These are phyloP conservation scores for Gymnarchus niloticus DNA, from an alignment of 2,113 vertebrate species.

Conservation along the genomic window DNA sequence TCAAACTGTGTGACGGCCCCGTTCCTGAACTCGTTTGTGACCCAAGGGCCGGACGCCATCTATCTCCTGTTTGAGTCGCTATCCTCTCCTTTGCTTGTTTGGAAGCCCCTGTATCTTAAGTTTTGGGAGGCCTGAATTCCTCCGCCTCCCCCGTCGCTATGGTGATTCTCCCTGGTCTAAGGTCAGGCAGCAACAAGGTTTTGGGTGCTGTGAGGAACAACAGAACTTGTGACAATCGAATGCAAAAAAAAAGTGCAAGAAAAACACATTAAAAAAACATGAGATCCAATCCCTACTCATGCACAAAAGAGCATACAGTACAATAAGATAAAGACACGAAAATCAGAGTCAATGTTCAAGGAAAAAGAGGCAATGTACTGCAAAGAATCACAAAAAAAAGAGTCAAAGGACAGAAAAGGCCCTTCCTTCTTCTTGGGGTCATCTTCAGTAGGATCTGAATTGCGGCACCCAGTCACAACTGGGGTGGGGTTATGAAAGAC, in stretches of 20 bases:
- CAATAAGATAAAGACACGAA: background rate
- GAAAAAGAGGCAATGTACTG: background rate
- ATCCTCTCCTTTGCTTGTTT: background rate
- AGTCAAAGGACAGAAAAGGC: background rate
- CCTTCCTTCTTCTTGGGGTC: background rate
- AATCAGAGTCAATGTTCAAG: background rate
- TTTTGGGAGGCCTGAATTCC: background rate
- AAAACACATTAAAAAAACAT: too few species aligned
- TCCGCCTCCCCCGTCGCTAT: background rate
- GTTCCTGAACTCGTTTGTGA: background rate
- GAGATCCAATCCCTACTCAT: background rate
- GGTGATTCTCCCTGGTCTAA: background rate
- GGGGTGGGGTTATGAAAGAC: too few species aligned
- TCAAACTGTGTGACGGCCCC: conserved; percentile 3
- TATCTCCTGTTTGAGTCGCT: background rate
- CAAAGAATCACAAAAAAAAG: background rate
- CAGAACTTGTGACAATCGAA: too few species aligned
- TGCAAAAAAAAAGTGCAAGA: too few species aligned
- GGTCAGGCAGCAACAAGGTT: background rate
- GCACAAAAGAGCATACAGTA: background rate
- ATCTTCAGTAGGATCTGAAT: background rate
- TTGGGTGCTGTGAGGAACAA: background rate
- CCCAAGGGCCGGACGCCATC: conserved; percentile 10
- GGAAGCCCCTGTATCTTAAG: background rate
- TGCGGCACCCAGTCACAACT: too few species aligned